A percentile compares a stretch with the other conserved stretches of the same genome.
Evolutionary conservation across 2,888 invertebrate genomes (phyloP).

Genomic region (Noctuana brunneofusca): DNA sequence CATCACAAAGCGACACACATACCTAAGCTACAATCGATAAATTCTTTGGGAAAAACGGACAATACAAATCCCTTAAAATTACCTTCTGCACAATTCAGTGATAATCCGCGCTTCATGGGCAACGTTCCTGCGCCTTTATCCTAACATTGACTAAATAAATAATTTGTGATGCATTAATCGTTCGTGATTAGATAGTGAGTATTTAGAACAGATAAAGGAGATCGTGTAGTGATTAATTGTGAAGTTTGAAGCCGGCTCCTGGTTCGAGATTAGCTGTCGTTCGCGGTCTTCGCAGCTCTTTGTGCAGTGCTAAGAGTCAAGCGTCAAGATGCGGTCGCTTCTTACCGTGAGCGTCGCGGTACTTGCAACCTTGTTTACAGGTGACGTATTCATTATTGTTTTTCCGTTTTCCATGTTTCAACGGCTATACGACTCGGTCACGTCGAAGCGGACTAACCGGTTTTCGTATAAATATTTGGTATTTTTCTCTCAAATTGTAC

Average conservation of each 20-base stretch:
- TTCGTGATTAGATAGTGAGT: constrained; percentile 24
- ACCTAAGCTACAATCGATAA: constrained; percentile 11
- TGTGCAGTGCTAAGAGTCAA: constrained; percentile 37
- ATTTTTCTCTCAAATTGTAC: constrained; percentile 11
- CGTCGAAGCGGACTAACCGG: background rate
- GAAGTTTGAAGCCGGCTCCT: constrained; percentile 34
- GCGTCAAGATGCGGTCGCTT: constrained; percentile 41
- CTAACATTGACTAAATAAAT: background rate
- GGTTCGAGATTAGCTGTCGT: constrained; percentile 27
- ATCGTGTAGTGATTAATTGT: constrained; percentile 39
- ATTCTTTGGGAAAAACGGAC: constrained; percentile 1
- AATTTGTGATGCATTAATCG: constrained; percentile 13
- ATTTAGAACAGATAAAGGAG: constrained; percentile 33
- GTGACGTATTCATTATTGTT: constrained; percentile 32
- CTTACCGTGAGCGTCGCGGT: constrained; percentile 3
- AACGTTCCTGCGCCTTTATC: background rate
- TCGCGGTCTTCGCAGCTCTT: too few species aligned
- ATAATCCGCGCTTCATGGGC: background rate
- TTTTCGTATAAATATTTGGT: constrained; percentile 12
- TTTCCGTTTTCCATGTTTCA: background rate
- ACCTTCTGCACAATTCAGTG: background rate
- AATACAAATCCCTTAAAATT: constrained; percentile 9
- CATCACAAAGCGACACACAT: background rate
- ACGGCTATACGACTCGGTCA: background rate
- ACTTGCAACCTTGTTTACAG: constrained; percentile 36